These are phyloP conservation scores for Sardinella longiceps DNA, from an alignment of 2,797 vertebrate genomes.

Conservation along the genomic window DNA sequence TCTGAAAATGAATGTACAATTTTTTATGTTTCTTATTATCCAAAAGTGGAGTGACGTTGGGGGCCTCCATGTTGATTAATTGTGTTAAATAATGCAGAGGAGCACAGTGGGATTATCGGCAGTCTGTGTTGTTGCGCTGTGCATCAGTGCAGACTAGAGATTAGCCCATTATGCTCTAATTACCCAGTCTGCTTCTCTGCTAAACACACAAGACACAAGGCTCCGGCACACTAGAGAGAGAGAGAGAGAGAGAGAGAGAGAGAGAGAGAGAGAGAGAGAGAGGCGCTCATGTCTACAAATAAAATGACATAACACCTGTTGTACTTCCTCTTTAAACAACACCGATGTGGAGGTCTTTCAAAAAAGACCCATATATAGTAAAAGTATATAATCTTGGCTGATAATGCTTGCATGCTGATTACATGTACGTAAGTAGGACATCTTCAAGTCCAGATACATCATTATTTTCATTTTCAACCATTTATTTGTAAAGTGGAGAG, in stretches of 20 bases:
- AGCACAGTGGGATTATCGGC: conserved; percentile 41
- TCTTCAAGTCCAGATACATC: too few relatives aligned
- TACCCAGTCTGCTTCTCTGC: conserved; percentile 28
- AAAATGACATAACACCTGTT: not conserved
- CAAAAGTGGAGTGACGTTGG: conserved; percentile 41
- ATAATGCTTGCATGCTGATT: not conserved
- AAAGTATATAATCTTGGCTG: not conserved
- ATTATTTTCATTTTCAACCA: too few relatives aligned
- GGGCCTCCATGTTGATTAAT: conserved; percentile 53
- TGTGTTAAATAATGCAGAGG: conserved; percentile 59
- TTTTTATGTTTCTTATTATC: conserved; percentile 46
- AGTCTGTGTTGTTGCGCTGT: conserved; percentile 39
- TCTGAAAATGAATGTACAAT: conserved; percentile 47
- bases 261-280: not conserved
- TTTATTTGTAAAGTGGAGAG: too few relatives aligned
- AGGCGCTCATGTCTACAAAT: not conserved
- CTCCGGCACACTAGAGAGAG: not conserved
- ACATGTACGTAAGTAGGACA: too few relatives aligned
- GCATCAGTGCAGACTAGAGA: conserved; percentile 42
- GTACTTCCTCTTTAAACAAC: not conserved
- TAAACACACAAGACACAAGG: conserved; percentile 11
- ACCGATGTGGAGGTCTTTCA: not conserved
- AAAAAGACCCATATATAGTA: not conserved
- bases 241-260: not conserved
- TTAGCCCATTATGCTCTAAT: conserved; percentile 51